phyloP scores from a whole-genome alignment of 2,888 invertebrate species.

The Agapostemon virescens region DNA sequence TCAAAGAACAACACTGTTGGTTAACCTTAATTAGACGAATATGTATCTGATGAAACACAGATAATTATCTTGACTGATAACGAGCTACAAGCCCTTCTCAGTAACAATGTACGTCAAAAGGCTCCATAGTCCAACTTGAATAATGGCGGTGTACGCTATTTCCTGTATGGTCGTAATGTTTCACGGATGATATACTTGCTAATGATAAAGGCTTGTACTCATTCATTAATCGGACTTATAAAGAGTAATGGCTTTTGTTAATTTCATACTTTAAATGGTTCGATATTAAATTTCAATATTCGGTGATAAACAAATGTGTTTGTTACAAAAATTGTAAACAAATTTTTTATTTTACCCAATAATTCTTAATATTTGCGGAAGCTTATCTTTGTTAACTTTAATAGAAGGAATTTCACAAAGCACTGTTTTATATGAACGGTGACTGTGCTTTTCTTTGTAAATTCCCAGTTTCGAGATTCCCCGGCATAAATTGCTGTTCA shows the following conservation, averaged over 20 bases:
- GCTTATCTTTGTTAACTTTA: background rate
- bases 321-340: too few relatives aligned
- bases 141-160: conserved; percentile 46
- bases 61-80: conserved; percentile 60
- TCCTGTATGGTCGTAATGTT: conserved; percentile 26
- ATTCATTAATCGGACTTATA: background rate
- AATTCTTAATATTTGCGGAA: background rate
- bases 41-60: conserved; percentile 40
- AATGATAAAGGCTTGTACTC: conserved; percentile 3
- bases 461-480: background rate
- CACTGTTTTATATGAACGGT: background rate
- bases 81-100: conserved; percentile 33
- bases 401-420: background rate
- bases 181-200: conserved; percentile 15
- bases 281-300: background rate
- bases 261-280: background rate
- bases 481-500: background rate
- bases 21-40: conserved; percentile 47
- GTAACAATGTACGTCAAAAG: conserved; percentile 54
- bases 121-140: conserved; percentile 46
- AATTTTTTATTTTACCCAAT: background rate
- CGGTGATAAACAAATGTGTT: background rate
- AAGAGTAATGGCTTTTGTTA: background rate
- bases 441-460: background rate
- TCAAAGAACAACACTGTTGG: conserved; percentile 4